Evolutionary conservation across 2,888 invertebrate species (phyloP), one percentile per base, ranked within the genome.

Genomic region (Eupithecia subfuscata): DNA sequence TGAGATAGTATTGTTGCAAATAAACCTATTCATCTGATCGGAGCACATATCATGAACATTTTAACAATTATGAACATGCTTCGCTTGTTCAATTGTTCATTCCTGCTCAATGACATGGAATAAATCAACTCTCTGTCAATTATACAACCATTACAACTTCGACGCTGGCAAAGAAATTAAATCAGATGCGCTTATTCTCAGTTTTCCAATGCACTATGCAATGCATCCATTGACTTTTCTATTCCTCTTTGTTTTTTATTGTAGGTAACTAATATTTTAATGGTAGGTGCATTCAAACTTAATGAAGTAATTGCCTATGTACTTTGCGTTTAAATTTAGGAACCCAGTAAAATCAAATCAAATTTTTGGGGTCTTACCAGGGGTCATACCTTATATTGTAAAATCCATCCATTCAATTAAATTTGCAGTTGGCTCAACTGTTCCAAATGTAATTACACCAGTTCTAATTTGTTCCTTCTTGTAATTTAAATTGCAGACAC

Each of bases 41-140:
- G 14, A 68, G 68, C 43, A 11, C 68, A 68, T 73, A 77, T 70
- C 71, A 78, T 70, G 73, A 78, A 79, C 80, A 77, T 69, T 78
- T 82, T 79, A 78, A 84, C 84, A 84, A 86, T 87, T 86, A 86
- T 86, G 84, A 86, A 83, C 86, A 87, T 22, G 88, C 87, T 80
- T 84, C 7, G 45, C 70, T 52, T 71, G 70, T 76, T 73, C 76
- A 70, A 76, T 73, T 76, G 76, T 76, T 74, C 71, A 84, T 85
- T 86, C 83, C 74, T 79, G 85, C 84, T 85, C 81, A 82, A 86
- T 89, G 90, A 93, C 93, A 94, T 89, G 82, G 88, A 86, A 93
- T 94, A 94, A 94, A 94, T 94, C 94, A 94, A 90, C 86, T 81
- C 85, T 88, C 93, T 94, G 94, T 92, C 94, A 94, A 94, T 94